Percentiles rank a stretch among this genome's conserved stretches.
Evolutionary conservation across 2,797 vertebrate species (phyloP).

Genomic region (Chiroxiphia lanceolata): DNA sequence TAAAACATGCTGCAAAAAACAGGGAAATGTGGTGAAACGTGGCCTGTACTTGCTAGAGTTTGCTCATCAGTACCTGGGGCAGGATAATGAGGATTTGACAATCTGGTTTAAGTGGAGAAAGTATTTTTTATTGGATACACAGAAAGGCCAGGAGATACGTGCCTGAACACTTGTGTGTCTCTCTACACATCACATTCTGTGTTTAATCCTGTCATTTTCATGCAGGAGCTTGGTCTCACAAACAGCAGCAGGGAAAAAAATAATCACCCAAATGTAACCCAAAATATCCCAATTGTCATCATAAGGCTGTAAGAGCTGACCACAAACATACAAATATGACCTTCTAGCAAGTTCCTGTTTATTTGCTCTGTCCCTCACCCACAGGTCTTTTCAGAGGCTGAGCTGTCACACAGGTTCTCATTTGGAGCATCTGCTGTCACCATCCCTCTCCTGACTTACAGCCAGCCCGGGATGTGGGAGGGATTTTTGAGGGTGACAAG

Average conservation of each 20-base stretch:
- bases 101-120: neutral
- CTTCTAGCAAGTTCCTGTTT: neutral
- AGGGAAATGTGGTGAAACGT: neutral
- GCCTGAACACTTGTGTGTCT: neutral
- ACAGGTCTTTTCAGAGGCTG: accelerated
- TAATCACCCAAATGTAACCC: neutral
- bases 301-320: neutral
- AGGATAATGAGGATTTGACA: neutral
- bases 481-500: neutral
- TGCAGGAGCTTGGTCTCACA: neutral
- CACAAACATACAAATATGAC: neutral
- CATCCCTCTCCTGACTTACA: neutral
- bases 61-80: neutral
- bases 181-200: accelerated
- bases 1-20: neutral
- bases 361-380: neutral
- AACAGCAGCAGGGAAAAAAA: neutral
- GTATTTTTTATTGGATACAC: neutral
- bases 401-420: neutral
- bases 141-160: accelerated
- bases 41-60: neutral
- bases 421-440: neutral
- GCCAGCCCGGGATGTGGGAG: neutral
- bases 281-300: neutral
- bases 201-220: neutral